These are phyloP conservation scores for Benthosema pterotum DNA, from an alignment of 2,797 vertebrate genomes.

Conservation along the genomic window DNA sequence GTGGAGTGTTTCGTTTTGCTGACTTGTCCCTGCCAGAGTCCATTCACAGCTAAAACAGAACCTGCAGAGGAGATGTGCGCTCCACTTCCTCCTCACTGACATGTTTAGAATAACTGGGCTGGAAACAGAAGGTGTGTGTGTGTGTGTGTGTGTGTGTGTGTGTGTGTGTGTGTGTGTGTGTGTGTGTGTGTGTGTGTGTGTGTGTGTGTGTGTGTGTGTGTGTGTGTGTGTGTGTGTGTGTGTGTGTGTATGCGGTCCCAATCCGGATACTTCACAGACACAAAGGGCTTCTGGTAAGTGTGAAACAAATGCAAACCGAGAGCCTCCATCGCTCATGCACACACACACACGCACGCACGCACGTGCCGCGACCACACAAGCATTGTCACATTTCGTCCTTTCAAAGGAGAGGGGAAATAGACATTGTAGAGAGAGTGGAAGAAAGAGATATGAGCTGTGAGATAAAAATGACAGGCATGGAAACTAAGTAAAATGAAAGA, in stretches of 20 bases:
- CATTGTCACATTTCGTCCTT: background rate
- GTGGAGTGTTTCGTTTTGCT: background rate
- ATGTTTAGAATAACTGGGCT: slow-evolving; percentile 57
- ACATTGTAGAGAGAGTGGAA: background rate
- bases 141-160: background rate
- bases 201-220: slow-evolving; percentile 19
- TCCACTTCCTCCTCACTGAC: slow-evolving; percentile 50
- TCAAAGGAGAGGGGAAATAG: background rate
- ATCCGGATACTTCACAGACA: slow-evolving; percentile 29
- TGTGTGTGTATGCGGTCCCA: slow-evolving; percentile 6
- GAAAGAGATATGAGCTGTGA: background rate
- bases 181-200: slow-evolving; percentile 11
- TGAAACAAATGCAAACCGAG: slow-evolving; percentile 39
- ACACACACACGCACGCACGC: slow-evolving; percentile 1
- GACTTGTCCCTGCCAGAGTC: background rate
- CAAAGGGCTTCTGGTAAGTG: slow-evolving; percentile 29
- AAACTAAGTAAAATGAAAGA: slow-evolving; percentile 9
- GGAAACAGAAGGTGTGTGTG: slow-evolving; percentile 12
- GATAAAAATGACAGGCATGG: slow-evolving; percentile 8
- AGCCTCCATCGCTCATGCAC: slow-evolving; percentile 1
- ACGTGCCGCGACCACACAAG: background rate
- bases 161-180: slow-evolving; percentile 23
- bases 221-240: slow-evolving; percentile 18
- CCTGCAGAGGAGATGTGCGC: slow-evolving; percentile 10
- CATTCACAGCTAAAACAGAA: slow-evolving; percentile 31